phyloP scores from a whole-genome alignment of 2,113 vertebrate species.

The Lagopus muta region DNA sequence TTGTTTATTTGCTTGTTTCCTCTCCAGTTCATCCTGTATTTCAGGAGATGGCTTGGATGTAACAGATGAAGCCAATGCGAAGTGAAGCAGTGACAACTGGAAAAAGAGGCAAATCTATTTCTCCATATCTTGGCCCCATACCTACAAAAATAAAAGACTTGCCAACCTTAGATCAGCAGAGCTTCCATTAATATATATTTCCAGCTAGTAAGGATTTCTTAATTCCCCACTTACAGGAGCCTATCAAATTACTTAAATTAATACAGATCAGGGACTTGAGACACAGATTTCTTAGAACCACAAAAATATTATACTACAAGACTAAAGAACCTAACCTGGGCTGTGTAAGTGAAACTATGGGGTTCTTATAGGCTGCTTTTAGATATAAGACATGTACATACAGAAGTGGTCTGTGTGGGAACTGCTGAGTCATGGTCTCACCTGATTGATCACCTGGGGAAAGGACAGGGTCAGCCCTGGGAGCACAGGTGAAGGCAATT shows the following conservation, averaged over 20 bases:
- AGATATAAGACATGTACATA: not conserved
- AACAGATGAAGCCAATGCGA: not conserved
- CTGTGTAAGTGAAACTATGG: not conserved
- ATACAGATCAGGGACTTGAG: slow-evolving; percentile 1
- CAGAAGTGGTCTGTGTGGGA: not conserved
- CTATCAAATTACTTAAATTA: slow-evolving; percentile 31
- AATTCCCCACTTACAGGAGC: not conserved
- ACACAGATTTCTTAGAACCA: not conserved
- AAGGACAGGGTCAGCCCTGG: too few relatives aligned
- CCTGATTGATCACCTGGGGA: too few relatives aligned
- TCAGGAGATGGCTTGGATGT: not conserved
- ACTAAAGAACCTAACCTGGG: not conserved
- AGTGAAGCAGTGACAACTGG: not conserved
- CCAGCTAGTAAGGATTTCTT: slow-evolving; percentile 30
- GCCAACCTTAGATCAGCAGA: slow-evolving; percentile 41
- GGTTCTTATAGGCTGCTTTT: not conserved
- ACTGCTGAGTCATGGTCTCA: too few relatives aligned
- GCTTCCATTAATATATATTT: slow-evolving; percentile 33
- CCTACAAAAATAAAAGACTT: slow-evolving; percentile 27
- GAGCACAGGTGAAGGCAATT: too few relatives aligned
- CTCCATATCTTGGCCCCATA: not conserved
- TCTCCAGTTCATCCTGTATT: not conserved
- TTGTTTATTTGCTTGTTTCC: not conserved
- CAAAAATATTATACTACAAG: not conserved
- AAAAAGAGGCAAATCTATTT: not conserved